phyloP scores from a whole-genome alignment of 2,797 vertebrate genomes.

The Acanthiza pusilla region DNA sequence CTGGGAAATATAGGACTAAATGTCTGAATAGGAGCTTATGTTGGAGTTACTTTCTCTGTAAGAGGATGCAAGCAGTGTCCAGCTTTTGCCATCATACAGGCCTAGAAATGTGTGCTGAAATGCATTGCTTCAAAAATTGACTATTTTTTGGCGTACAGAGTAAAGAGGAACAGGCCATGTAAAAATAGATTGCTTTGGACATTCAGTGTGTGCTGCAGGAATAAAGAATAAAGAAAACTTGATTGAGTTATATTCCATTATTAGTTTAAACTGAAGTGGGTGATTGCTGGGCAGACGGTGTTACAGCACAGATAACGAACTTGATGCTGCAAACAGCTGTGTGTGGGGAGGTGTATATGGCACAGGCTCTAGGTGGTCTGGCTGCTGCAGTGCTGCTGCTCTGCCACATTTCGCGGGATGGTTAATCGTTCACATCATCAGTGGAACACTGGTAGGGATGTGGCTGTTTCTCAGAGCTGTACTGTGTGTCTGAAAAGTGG shows the following conservation, averaged over 20 bases:
- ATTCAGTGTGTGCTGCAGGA: neutral
- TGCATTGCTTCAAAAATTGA: neutral
- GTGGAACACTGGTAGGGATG: neutral
- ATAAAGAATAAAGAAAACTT: neutral
- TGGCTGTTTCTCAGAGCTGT: neutral
- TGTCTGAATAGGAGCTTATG: neutral
- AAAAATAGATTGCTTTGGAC: neutral
- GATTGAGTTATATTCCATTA: conserved; percentile 4
- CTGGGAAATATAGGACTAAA: neutral
- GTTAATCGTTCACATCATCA: neutral
- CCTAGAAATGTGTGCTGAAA: neutral
- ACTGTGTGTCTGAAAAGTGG: neutral
- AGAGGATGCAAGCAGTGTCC: neutral
- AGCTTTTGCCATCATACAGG: neutral
- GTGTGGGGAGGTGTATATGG: rapidly evolving
- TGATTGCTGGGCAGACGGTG: neutral
- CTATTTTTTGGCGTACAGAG: neutral
- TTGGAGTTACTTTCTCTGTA: neutral
- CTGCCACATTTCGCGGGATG: rapidly evolving
- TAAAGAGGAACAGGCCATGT: neutral
- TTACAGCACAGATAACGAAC: neutral
- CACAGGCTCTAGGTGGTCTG: neutral
- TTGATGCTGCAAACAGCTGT: neutral
- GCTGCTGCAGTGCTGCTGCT: neutral
- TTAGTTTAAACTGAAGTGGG: neutral